phyloP scores from a whole-genome alignment of 2,113 vertebrate genomes.

The Engraulis encrasicolus region DNA sequence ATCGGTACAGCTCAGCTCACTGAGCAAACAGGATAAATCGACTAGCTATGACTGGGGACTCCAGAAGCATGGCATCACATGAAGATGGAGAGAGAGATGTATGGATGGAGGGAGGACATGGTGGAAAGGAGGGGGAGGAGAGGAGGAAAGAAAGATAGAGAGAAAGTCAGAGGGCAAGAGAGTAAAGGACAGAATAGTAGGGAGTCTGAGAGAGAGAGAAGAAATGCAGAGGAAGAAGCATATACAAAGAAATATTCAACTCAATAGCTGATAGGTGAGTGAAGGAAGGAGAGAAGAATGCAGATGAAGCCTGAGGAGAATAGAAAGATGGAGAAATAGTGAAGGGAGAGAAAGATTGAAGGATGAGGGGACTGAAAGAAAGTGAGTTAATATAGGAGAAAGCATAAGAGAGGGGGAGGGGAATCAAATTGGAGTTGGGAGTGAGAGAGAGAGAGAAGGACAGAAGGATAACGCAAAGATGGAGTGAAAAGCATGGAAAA shows the following conservation, averaged over 20 bases:
- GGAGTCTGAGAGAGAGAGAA: too few relatives aligned
- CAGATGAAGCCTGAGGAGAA: too few relatives aligned
- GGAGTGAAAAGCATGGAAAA: background rate
- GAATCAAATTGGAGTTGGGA: too few relatives aligned
- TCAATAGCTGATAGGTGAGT: too few relatives aligned
- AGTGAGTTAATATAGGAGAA: too few relatives aligned
- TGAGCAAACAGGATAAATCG: conserved; percentile 4
- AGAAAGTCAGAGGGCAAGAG: background rate
- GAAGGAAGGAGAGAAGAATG: too few relatives aligned
- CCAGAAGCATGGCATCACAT: background rate
- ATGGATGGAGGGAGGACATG: background rate
- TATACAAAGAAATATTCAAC: too few relatives aligned
- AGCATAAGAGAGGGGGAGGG: too few relatives aligned
- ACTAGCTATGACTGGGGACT: background rate
- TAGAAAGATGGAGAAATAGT: too few relatives aligned
- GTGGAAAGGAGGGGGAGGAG: background rate
- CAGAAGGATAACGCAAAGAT: background rate
- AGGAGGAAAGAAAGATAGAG: background rate
- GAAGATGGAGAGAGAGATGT: background rate
- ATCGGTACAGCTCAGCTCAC: background rate
- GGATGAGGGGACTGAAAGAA: too few relatives aligned
- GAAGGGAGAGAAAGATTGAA: too few relatives aligned
- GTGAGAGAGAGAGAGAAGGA: background rate
- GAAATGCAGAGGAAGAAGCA: too few relatives aligned
- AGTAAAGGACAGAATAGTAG: background rate